Percentiles rank a stretch among this genome's conserved stretches.
Conservation (phyloP, 2,888 invertebrate species). For the Dynastes tityus region DNA sequence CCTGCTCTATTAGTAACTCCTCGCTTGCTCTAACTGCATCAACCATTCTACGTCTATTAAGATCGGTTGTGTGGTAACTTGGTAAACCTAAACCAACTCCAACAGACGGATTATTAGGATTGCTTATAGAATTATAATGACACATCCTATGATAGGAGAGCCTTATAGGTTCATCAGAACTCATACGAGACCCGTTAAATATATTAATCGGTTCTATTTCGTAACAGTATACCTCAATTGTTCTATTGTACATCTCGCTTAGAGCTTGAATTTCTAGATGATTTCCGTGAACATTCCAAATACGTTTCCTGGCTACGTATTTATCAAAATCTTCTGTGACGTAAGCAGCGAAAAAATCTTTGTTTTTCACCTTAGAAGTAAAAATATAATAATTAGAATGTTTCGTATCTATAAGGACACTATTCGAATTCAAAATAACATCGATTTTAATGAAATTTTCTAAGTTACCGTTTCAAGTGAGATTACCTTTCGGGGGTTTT, state of each 20-base stretch:
- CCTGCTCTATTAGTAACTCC: conserved; percentile 84
- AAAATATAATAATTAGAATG: not conserved
- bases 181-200: conserved; percentile 84
- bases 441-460: too few species aligned
- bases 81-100: conserved; percentile 90
- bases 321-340: conserved; percentile 91
- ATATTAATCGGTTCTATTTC: conserved; percentile 90
- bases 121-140: conserved; percentile 91
- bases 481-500: too few species aligned
- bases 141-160: conserved; percentile 89
- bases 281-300: conserved; percentile 88
- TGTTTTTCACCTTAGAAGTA: conserved; percentile 81
- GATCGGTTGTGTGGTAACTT: conserved; percentile 80
- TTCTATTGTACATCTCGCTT: conserved; percentile 90
- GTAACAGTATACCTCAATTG: conserved; percentile 89
- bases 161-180: conserved; percentile 85
- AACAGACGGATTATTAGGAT: conserved; percentile 86
- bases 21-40: conserved; percentile 86
- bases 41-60: conserved; percentile 80
- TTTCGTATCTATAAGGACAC: too few species aligned
- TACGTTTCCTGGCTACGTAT: conserved; percentile 86
- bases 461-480: too few species aligned
- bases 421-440: too few species aligned
- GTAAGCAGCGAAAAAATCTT: conserved; percentile 90
- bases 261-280: conserved; percentile 94